Conservation (phyloP, 1,140 invertebrate species). For the Drosophila melanogaster region DNA sequence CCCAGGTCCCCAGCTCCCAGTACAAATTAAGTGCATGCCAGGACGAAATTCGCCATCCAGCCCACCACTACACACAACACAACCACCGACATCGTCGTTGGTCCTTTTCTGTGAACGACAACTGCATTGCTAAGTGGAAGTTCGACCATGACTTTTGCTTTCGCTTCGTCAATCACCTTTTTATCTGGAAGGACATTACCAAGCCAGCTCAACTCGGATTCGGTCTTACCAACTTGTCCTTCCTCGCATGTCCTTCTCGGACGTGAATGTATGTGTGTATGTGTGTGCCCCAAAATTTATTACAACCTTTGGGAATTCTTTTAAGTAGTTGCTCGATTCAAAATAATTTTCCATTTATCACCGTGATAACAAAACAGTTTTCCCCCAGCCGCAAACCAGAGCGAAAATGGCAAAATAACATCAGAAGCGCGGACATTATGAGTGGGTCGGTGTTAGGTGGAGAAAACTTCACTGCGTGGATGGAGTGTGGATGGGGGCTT, state of each 20-base stretch:
- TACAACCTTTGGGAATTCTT: conserved; percentile 83
- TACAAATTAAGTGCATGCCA: conserved; percentile 53
- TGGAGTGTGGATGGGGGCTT: background rate
- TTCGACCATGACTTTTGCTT: conserved; percentile 81
- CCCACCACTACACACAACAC: background rate
- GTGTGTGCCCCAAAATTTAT: conserved; percentile 70
- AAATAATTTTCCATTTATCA: conserved; percentile 84
- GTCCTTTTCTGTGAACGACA: conserved; percentile 42
- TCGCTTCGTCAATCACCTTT: conserved; percentile 79
- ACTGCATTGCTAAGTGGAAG: conserved; percentile 74
- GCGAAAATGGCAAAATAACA: conserved; percentile 82
- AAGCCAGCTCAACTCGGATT: conserved; percentile 62
- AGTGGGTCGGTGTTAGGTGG: conserved; percentile 21
- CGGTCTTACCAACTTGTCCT: conserved; percentile 47
- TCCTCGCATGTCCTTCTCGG: conserved; percentile 51
- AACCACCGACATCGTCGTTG: conserved; percentile 6
- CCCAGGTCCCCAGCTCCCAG: conserved; percentile 38
- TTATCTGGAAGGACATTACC: conserved; percentile 78
- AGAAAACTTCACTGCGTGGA: conserved; percentile 14
- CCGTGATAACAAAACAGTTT: conserved; percentile 82
- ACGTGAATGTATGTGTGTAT: conserved; percentile 11
- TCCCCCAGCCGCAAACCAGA: conserved; percentile 36
- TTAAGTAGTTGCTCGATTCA: conserved; percentile 83
- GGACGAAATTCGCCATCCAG: conserved; percentile 17
- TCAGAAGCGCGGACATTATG: conserved; percentile 62